A percentile compares a stretch with the other conserved stretches of the same genome.
Conservation (phyloP, 2,113 vertebrate species). For the Nothocercus julius region DNA sequence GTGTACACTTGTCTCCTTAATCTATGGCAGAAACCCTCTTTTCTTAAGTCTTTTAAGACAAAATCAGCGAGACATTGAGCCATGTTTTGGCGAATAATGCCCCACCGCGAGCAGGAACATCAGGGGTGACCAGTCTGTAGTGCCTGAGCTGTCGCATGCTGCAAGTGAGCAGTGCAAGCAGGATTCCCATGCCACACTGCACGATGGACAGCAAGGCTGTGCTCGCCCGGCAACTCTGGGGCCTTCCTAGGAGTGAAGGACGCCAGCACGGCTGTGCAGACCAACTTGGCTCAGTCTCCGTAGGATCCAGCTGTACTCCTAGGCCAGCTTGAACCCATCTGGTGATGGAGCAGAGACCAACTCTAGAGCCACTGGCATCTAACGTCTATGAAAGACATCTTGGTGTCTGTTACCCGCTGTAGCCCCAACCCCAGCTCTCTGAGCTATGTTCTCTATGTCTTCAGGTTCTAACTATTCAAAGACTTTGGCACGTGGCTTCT, state of each 20-base stretch:
- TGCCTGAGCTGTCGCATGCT: background rate
- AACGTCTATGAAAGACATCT: background rate
- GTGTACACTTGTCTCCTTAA: background rate
- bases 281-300: background rate
- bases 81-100: background rate
- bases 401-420: accelerated
- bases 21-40: background rate
- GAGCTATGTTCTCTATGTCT: background rate
- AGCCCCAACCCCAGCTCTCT: background rate
- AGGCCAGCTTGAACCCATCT: too few species aligned
- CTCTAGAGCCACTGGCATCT: background rate
- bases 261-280: background rate
- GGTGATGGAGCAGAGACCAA: too few species aligned
- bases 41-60: background rate
- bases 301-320: too few species aligned
- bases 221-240: background rate
- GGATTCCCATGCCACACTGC: background rate
- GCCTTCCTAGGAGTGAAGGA: background rate
- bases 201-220: accelerated
- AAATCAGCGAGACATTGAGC: background rate
- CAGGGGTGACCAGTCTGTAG: background rate
- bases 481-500: accelerated
- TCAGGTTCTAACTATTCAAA: background rate
- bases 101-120: background rate
- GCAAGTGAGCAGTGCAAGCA: background rate